These are phyloP conservation scores for Psettodes erumei DNA, from an alignment of 2,113 vertebrate species.

Conservation along the genomic window DNA sequence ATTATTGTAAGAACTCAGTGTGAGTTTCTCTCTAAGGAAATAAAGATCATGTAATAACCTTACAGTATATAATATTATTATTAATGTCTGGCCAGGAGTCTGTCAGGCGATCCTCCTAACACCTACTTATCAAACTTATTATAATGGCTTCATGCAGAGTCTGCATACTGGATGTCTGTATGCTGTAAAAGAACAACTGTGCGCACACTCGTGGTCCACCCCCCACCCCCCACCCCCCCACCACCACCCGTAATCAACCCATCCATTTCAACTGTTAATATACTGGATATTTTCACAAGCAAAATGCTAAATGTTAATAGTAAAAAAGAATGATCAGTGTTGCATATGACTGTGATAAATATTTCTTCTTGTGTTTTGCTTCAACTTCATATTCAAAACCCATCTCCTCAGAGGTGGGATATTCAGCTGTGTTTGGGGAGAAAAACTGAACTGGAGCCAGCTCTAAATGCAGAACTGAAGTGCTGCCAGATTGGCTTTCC, in stretches of 20 bases:
- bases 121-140: background rate
- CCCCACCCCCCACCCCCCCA: too few relatives aligned
- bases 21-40: background rate
- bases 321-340: background rate
- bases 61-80: too few relatives aligned
- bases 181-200: background rate
- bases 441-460: background rate
- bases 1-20: background rate
- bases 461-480: constrained; percentile 1
- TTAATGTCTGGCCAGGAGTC: too few relatives aligned
- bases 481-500: constrained; percentile 11
- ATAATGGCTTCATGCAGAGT: background rate
- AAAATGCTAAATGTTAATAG: background rate
- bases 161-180: background rate
- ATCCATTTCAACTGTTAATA: background rate
- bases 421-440: background rate
- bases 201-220: too few relatives aligned
- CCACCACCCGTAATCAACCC: too few relatives aligned
- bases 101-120: too few relatives aligned
- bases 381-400: background rate
- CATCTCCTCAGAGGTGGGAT: background rate
- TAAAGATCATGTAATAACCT: background rate
- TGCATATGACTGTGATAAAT: background rate
- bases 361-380: background rate
- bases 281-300: background rate